phyloP scores from a whole-genome alignment of 2,888 invertebrate species.

The Silvanus unidentatus region DNA sequence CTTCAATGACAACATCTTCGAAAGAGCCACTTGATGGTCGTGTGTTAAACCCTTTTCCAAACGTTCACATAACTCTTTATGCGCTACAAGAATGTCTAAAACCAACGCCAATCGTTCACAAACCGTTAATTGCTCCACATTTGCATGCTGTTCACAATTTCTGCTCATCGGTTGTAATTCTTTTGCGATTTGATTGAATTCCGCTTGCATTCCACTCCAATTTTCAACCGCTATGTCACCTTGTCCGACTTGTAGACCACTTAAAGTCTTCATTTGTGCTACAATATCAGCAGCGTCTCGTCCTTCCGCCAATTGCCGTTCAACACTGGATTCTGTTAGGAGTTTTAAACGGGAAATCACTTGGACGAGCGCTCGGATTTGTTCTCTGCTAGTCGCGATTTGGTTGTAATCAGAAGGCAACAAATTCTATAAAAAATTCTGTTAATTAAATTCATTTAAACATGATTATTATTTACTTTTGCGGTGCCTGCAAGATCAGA shows the following conservation, averaged over 20 bases:
- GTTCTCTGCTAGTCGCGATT: slow-evolving; percentile 53
- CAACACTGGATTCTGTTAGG: slow-evolving; percentile 47
- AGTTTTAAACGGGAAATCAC: slow-evolving; percentile 52
- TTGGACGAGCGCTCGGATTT: slow-evolving; percentile 50
- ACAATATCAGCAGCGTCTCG: slow-evolving; percentile 53
- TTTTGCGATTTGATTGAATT: slow-evolving; percentile 50
- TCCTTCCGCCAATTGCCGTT: slow-evolving; percentile 44
- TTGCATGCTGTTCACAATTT: slow-evolving; percentile 50
- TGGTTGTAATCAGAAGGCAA: slow-evolving; percentile 53
- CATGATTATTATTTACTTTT: slow-evolving; percentile 47
- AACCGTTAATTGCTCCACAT: slow-evolving; percentile 51
- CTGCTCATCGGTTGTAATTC: slow-evolving; percentile 45
- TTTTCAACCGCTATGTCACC: slow-evolving; percentile 29
- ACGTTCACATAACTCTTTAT: slow-evolving; percentile 55
- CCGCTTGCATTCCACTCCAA: slow-evolving; percentile 52
- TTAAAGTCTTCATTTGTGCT: slow-evolving; percentile 49
- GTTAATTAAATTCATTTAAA: slow-evolving; percentile 4
- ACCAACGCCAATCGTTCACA: slow-evolving; percentile 52
- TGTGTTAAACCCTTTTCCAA: slow-evolving; percentile 56
- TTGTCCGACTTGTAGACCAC: slow-evolving; percentile 35
- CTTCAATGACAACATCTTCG: slow-evolving; percentile 57
- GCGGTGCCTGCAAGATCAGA: slow-evolving; percentile 55
- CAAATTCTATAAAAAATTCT: slow-evolving; percentile 42
- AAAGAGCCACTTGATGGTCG: slow-evolving; percentile 56
- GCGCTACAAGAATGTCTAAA: slow-evolving; percentile 51